phyloP scores from a whole-genome alignment of 2,797 vertebrate genomes.

The Yasuhikotakia modesta region DNA sequence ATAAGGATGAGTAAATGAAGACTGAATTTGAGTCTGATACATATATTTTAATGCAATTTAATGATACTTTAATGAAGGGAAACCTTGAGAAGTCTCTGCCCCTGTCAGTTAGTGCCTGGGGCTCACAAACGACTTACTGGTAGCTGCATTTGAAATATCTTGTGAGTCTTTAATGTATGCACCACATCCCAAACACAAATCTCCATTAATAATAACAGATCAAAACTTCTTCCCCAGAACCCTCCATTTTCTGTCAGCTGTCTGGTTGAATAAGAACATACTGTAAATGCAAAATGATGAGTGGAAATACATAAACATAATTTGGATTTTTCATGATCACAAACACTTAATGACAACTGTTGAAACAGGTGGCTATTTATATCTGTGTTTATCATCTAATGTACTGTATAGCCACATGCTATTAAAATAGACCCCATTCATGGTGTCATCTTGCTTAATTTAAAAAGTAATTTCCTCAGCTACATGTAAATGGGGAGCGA shows the following conservation, averaged over 20 bases:
- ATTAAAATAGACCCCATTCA: slow-evolving; percentile 2
- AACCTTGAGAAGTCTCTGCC: neutral
- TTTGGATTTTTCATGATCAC: neutral
- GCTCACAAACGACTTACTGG: neutral
- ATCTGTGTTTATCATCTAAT: neutral
- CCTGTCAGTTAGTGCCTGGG: neutral
- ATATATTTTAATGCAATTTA: neutral
- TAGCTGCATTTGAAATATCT: neutral
- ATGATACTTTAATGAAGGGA: neutral
- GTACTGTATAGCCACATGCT: neutral
- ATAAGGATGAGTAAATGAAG: too few relatives aligned
- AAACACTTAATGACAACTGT: neutral
- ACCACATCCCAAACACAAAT: neutral
- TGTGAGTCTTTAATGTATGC: neutral
- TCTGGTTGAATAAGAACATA: neutral
- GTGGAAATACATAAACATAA: neutral
- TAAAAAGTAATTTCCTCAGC: slow-evolving; percentile 31
- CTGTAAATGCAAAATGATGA: neutral
- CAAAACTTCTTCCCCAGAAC: neutral
- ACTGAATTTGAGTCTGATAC: too few relatives aligned
- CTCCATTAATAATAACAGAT: neutral
- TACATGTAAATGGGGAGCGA: neutral
- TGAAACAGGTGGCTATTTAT: neutral
- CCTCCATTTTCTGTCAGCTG: neutral
- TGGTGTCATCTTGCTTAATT: slow-evolving; percentile 10